phyloP scores from a whole-genome alignment of 2,113 vertebrate genomes.

The Pangasianodon gigas region DNA sequence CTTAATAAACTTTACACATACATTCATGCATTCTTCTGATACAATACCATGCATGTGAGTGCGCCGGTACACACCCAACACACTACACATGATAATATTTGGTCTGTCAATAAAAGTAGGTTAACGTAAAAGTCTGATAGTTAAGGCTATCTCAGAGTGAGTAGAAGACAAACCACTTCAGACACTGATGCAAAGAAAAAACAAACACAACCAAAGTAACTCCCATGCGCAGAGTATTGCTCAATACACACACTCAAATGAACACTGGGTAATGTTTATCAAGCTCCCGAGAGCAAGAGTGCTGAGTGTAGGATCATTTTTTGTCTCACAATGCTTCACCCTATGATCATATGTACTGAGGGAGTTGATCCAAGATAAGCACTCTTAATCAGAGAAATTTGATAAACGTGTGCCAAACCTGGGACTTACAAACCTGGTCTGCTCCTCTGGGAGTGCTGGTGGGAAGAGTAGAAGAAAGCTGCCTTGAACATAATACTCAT shows the following conservation, averaged over 20 bases:
- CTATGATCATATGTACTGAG: neutral
- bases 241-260: constrained; percentile 31
- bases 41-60: constrained; percentile 31
- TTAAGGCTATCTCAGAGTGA: constrained; percentile 27
- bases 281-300: constrained; percentile 22
- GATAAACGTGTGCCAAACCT: constrained; percentile 17
- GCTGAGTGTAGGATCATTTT: neutral
- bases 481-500: neutral
- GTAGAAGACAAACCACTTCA: constrained; percentile 32
- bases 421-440: constrained; percentile 67
- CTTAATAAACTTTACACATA: constrained; percentile 28
- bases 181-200: constrained; percentile 25
- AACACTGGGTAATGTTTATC: constrained; percentile 14
- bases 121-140: neutral
- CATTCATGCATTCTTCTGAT: neutral
- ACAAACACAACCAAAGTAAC: constrained; percentile 31
- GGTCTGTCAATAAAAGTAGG: constrained; percentile 30
- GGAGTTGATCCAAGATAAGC: constrained; percentile 9
- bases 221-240: constrained; percentile 42
- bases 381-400: constrained; percentile 25
- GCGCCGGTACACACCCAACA: constrained; percentile 41
- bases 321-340: neutral
- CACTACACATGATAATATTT: constrained; percentile 40
- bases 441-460: constrained; percentile 52
- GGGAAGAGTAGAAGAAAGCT: constrained; percentile 44